phyloP scores from a whole-genome alignment of 2,888 invertebrate species.

The Parochlus steinenii region DNA sequence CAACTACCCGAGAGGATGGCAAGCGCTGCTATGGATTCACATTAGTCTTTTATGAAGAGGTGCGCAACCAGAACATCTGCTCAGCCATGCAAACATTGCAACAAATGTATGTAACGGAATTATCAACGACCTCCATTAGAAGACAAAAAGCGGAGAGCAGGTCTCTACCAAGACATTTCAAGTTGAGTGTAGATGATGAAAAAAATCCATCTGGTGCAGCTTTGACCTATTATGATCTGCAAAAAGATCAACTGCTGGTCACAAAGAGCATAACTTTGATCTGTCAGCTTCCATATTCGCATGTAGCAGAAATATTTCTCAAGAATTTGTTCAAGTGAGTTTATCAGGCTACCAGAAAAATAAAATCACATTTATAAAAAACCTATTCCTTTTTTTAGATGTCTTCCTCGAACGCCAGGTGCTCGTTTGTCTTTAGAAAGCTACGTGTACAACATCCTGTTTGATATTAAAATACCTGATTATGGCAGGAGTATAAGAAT shows the following conservation, averaged over 20 bases:
- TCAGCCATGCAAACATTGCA: conserved; percentile 91
- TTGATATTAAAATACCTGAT: conserved; percentile 82
- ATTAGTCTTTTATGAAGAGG: conserved; percentile 91
- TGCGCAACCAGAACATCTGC: conserved; percentile 80
- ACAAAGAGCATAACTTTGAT: conserved; percentile 89
- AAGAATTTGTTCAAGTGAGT: conserved; percentile 69
- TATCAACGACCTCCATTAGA: conserved; percentile 51
- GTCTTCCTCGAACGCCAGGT: conserved; percentile 60
- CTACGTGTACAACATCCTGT: conserved; percentile 86
- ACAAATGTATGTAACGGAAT: conserved; percentile 80
- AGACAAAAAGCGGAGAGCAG: conserved; percentile 54
- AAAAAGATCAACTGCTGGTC: conserved; percentile 87
- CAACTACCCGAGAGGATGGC: conserved; percentile 94
- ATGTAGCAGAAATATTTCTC: conserved; percentile 72
- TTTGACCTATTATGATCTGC: conserved; percentile 77
- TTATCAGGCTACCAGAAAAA: conserved; percentile 3
- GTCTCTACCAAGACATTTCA: conserved; percentile 79
- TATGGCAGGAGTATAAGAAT: conserved; percentile 75
- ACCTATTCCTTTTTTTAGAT: conserved; percentile 31
- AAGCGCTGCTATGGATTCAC: conserved; percentile 87
- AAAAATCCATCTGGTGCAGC: conserved; percentile 54
- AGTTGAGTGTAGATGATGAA: conserved; percentile 47
- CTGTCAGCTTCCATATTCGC: conserved; percentile 79
- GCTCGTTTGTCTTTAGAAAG: conserved; percentile 74
- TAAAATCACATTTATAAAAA: conserved; percentile 8